Conservation (phyloP, 1,140 invertebrate species). For the Adoxophyes honmai region DNA sequence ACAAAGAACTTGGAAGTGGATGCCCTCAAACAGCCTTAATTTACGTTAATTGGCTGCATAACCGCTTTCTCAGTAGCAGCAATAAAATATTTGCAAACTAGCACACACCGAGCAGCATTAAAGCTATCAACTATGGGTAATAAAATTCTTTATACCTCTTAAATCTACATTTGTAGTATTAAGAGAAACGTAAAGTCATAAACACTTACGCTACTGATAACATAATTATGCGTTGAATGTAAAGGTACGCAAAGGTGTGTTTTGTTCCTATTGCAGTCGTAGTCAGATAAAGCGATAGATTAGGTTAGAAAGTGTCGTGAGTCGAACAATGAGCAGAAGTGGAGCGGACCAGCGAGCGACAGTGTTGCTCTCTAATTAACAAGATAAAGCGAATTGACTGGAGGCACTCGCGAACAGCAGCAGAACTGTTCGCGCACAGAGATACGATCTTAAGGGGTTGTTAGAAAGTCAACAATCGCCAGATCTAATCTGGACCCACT, state of each 20-base stretch:
- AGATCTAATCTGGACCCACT: constrained; percentile 31
- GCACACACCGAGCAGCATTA: constrained; percentile 1
- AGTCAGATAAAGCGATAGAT: constrained; percentile 46
- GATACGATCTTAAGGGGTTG: constrained; percentile 30
- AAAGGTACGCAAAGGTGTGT: too few species aligned
- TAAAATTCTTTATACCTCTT: too few species aligned
- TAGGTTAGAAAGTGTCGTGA: constrained; percentile 62
- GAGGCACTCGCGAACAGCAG: constrained; percentile 26
- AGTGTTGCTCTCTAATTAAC: constrained; percentile 59
- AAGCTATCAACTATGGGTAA: constrained; percentile 27
- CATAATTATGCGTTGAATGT: too few species aligned
- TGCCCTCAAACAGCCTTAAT: too few species aligned
- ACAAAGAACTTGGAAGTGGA: background rate
- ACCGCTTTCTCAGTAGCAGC: too few species aligned
- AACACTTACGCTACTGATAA: too few species aligned
- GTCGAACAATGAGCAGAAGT: constrained; percentile 54
- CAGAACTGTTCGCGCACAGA: constrained; percentile 24
- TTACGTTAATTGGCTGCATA: constrained; percentile 1
- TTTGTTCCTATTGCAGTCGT: constrained; percentile 33
- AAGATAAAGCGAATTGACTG: constrained; percentile 51
- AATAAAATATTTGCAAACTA: too few species aligned
- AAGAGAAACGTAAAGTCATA: too few species aligned
- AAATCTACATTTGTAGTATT: too few species aligned
- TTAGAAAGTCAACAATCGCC: constrained; percentile 51
- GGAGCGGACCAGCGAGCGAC: constrained; percentile 39